Base-by-base conservation (phyloP, 2,888 invertebrate species). In the Acanthosepion esculentum region DNA sequence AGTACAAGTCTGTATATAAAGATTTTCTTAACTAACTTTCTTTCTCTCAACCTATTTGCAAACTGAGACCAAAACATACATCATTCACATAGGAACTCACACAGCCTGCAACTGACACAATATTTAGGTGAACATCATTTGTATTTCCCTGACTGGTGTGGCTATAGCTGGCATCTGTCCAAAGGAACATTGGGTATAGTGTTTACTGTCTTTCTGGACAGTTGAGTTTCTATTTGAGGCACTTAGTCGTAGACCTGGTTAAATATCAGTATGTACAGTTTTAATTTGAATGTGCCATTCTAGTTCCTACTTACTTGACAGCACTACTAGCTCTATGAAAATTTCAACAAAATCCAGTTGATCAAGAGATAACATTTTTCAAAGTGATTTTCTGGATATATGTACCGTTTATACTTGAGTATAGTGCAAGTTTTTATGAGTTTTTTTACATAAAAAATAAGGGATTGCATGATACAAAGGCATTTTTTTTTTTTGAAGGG, bases 21-120 rank as follows among this genome's bases (percentile, higher is more conserved):
- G 78, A 78, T 78, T 78, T n/a, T n/a, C n/a, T n/a, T 18, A 78
- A 78, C 10, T 78, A 29, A 78, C n/a, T 78, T n/a, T 78, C 78
- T 78, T n/a, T 12, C n/a, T n/a, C 78, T n/a, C n/a, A 29, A 12
- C 78, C n/a, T n/a, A n/a, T n/a, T 78, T 78, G n/a, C 29, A 78
- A 78, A 78, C 29, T 4, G 78, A 78, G 78, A 15, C n/a, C 29
- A 78, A n/a, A n/a, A n/a, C 78, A 78, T 78, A 78, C 78, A 78
- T 78, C 78, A 78, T n/a, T 78, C n/a, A 78, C n/a, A 78, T 78
- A 29, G n/a, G 29, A n/a, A 78, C 78, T n/a, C n/a, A 78, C 78
- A 78, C 78, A 78, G 78, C 78, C 78, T 78, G 78, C 5, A n/a
- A 78, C 78, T 78, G 78, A 78, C 78, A 78, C 78, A 78, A 78